Evolutionary conservation across 2,888 invertebrate species (phyloP).

Genomic region (Clitarchus hookeri): DNA sequence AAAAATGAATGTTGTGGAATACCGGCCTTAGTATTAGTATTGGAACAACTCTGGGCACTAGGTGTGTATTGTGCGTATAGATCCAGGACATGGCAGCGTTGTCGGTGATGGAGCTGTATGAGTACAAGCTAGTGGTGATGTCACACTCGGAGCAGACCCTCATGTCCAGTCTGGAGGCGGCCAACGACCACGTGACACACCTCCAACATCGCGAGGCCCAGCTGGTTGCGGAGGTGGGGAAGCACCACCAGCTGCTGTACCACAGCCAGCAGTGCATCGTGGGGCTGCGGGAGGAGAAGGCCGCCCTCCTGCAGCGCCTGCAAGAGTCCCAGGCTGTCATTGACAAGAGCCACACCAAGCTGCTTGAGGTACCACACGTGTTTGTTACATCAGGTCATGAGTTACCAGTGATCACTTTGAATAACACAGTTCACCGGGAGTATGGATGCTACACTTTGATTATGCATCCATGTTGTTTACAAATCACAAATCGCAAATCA

Average conservation of each 20-base stretch:
- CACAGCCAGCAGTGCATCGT: slow-evolving; percentile 59
- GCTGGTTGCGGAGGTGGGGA: slow-evolving; percentile 55
- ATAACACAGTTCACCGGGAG: no score
- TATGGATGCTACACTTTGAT: no score
- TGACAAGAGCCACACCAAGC: not conserved
- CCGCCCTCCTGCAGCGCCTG: slow-evolving; percentile 29
- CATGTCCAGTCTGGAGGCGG: slow-evolving; percentile 58
- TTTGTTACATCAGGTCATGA: no score
- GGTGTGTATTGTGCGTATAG: slow-evolving; percentile 37
- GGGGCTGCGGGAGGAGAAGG: slow-evolving; percentile 52
- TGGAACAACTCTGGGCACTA: no score
- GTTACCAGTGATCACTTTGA: no score
- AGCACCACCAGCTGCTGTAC: slow-evolving; percentile 57
- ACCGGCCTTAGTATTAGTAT: no score
- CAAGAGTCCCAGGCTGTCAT: slow-evolving; percentile 29
- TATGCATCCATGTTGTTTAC: no score
- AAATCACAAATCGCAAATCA: no score
- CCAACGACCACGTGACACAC: slow-evolving; percentile 57
- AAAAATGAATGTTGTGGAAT: no score
- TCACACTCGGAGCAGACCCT: slow-evolving; percentile 58
- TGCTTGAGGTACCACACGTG: not conserved
- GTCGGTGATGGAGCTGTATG: slow-evolving; percentile 73
- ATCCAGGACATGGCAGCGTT: slow-evolving; percentile 65
- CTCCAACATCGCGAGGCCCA: slow-evolving; percentile 59
- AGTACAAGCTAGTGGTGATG: slow-evolving; percentile 63